A percentile compares a stretch with the other conserved stretches of the same genome.
These are phyloP conservation scores for Alaudala cheleensis DNA, from an alignment of 2,113 vertebrate genomes.

Conservation along the genomic window DNA sequence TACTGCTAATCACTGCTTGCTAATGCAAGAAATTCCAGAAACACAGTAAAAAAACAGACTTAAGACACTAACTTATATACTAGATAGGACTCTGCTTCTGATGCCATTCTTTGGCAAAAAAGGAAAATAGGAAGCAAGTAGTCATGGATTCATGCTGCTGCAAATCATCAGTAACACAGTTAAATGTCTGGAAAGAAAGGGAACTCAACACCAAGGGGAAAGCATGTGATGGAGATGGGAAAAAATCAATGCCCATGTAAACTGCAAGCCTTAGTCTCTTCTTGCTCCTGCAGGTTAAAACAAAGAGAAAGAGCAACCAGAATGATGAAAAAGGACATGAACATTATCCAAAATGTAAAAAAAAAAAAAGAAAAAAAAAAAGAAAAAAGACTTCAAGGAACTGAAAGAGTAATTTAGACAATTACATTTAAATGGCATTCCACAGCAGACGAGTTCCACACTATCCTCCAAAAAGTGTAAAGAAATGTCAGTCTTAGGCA, in stretches of 20 bases:
- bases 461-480: not conserved
- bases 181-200: not conserved
- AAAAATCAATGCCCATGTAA: not conserved
- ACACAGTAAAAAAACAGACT: not conserved
- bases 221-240: not conserved
- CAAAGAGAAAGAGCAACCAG: not conserved
- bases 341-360: not conserved
- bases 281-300: not conserved
- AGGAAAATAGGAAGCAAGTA: not conserved
- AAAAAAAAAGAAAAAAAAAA: not conserved
- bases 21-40: not conserved
- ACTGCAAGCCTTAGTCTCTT: not conserved
- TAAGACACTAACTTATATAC: not conserved
- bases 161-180: not conserved
- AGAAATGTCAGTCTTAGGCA: not conserved
- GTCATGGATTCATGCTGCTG: not conserved
- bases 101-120: not conserved
- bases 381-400: not conserved
- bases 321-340: not conserved
- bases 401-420: not conserved
- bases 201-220: not conserved
- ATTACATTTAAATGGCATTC: not conserved
- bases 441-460: not conserved
- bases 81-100: not conserved
- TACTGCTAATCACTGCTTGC: not conserved